A percentile compares a stretch with the other conserved stretches of the same genome.
Conservation (phyloP, 2,888 invertebrate genomes). For the Scrobipalpa atriplicella region DNA sequence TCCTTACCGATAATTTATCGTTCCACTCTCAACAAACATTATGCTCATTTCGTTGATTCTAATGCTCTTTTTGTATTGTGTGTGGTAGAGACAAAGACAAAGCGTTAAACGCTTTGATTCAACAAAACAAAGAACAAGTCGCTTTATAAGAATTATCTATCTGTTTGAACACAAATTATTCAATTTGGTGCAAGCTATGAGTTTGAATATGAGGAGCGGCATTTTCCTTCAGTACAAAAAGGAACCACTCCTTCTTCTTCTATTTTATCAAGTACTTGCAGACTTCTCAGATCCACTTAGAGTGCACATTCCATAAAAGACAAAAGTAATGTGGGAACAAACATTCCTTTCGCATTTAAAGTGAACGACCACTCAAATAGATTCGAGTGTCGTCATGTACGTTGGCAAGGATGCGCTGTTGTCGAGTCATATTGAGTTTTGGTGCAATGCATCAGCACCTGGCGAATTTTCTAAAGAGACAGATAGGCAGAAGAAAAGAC, state of each 20-base stretch:
- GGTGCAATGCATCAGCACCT: slow-evolving; percentile 40
- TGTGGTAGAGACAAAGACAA: slow-evolving; percentile 16
- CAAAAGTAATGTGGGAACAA: slow-evolving; percentile 21
- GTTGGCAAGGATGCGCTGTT: slow-evolving; percentile 65
- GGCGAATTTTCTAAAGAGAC: not conserved
- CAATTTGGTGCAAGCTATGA: not conserved
- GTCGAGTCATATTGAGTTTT: slow-evolving; percentile 59
- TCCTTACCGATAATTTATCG: slow-evolving; percentile 51
- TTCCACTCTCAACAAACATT: slow-evolving; percentile 18
- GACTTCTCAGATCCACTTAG: not conserved
- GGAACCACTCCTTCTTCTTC: not conserved
- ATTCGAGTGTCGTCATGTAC: slow-evolving; percentile 59
- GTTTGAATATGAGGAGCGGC: not conserved
- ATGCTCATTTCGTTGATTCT: slow-evolving; percentile 19
- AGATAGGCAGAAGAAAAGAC: not conserved
- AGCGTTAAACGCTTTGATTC: not conserved
- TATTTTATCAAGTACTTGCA: not conserved
- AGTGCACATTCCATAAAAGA: slow-evolving; percentile 17
- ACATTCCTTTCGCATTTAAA: slow-evolving; percentile 35
- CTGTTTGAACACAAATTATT: slow-evolving; percentile 1
- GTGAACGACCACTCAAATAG: slow-evolving; percentile 44
- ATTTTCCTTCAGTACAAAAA: not conserved
- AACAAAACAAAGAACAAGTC: slow-evolving; percentile 13
- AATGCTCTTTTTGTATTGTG: slow-evolving; percentile 20
- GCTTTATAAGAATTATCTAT: not conserved